Evolutionary conservation across 2,113 vertebrate species (phyloP).

Genomic region (Progne subis): DNA sequence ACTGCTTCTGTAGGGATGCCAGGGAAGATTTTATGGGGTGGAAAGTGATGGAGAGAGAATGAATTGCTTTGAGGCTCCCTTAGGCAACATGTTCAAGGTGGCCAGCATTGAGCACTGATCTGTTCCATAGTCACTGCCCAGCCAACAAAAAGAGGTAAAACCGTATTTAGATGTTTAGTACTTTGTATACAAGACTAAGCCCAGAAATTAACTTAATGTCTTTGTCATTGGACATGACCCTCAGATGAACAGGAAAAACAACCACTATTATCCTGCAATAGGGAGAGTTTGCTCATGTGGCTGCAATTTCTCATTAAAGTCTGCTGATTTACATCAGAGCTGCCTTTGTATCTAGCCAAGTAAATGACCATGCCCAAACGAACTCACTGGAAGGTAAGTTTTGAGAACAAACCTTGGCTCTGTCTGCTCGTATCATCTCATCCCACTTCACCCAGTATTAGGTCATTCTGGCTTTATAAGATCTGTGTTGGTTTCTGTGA

Average conservation of each 20-base stretch:
- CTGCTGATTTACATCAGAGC: background rate
- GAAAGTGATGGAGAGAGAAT: background rate
- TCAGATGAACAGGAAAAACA: background rate
- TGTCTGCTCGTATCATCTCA: background rate
- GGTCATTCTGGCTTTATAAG: background rate
- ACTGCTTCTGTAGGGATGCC: background rate
- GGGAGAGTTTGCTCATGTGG: background rate
- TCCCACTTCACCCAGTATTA: background rate
- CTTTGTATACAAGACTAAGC: background rate
- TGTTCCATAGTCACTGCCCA: background rate
- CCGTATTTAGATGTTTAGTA: background rate
- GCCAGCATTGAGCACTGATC: background rate
- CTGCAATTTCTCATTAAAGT: background rate
- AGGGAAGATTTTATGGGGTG: slow-evolving; percentile 6
- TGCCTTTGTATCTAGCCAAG: background rate
- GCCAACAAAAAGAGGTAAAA: background rate
- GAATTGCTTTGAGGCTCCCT: background rate
- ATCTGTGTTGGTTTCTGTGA: background rate
- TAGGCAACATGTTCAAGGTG: background rate
- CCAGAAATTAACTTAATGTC: background rate
- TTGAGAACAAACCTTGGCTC: background rate
- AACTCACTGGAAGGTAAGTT: slow-evolving; percentile 15
- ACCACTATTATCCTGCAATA: background rate
- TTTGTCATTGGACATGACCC: background rate
- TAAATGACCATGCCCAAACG: background rate